These are phyloP conservation scores for Aphis gossypii DNA, from an alignment of 1,140 invertebrate genomes.

Conservation along the genomic window DNA sequence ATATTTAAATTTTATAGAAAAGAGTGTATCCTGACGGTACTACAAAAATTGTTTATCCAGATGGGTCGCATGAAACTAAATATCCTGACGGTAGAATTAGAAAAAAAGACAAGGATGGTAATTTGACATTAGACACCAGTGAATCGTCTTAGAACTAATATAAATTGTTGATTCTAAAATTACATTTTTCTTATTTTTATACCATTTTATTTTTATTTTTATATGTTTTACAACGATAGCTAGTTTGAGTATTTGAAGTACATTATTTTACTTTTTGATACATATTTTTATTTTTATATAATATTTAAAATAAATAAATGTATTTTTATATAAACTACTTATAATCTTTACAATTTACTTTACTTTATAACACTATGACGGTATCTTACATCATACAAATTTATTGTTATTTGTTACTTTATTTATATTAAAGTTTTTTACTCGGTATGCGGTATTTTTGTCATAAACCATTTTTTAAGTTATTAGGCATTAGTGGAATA, in stretches of 20 bases:
- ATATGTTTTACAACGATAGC: conserved; percentile 6
- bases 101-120: conserved; percentile 85
- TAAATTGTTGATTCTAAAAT: neutral
- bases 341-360: too few relatives aligned
- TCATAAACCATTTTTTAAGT: neutral
- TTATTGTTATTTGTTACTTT: neutral
- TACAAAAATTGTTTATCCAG: conserved; percentile 84
- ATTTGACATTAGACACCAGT: conserved; percentile 75
- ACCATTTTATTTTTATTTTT: neutral
- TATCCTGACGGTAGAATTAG: conserved; percentile 87
- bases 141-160: neutral
- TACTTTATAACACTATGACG: neutral
- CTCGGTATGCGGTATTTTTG: neutral
- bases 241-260: neutral
- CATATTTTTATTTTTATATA: neutral
- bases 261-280: conserved; percentile 12
- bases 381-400: neutral
- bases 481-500: neutral
- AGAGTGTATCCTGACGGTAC: conserved; percentile 93
- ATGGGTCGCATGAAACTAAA: conserved; percentile 87
- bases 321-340: neutral
- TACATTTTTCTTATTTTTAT: neutral
- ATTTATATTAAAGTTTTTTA: neutral
- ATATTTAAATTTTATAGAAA: conserved; percentile 68
- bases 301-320: neutral